phyloP scores from a whole-genome alignment of 2,797 vertebrate species.

The Sylvia borin region DNA sequence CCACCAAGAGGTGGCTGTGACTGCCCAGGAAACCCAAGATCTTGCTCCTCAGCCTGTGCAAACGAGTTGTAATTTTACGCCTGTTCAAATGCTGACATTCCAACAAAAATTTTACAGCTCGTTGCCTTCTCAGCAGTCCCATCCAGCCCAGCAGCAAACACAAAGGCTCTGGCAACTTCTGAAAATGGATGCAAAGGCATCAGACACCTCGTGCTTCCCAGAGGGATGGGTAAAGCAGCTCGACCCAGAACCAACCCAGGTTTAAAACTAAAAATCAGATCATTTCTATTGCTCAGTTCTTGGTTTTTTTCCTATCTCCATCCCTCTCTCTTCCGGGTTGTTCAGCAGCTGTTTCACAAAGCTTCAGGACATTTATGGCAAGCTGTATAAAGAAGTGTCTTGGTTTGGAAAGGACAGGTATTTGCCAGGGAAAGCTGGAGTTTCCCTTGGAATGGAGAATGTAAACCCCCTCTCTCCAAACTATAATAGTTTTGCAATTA shows the following conservation, averaged over 20 bases:
- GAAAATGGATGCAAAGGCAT: neutral
- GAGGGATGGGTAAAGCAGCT: neutral
- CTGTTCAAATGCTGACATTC: neutral
- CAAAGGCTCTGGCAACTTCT: neutral
- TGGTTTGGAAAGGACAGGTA: too few relatives aligned
- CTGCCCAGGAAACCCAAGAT: neutral
- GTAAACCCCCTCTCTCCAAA: too few relatives aligned
- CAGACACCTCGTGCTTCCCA: neutral
- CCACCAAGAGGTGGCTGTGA: fast-evolving
- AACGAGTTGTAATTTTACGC: neutral
- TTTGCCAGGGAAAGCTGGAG: too few relatives aligned
- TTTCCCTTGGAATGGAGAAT: too few relatives aligned
- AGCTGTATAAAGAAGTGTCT: neutral
- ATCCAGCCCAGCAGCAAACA: neutral
- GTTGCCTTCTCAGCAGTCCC: neutral
- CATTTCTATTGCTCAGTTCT: fast-evolving
- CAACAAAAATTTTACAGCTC: conserved; percentile 24
- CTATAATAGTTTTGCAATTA: too few relatives aligned
- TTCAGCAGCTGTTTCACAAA: neutral
- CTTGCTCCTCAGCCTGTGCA: neutral
- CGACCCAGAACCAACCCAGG: neutral
- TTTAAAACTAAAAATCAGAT: neutral
- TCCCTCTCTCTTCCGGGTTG: neutral
- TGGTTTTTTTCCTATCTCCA: neutral
- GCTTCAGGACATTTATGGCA: neutral